Evolutionary conservation across 2,888 invertebrate species (phyloP).

Genomic region (Lasioglossum malachurum): DNA sequence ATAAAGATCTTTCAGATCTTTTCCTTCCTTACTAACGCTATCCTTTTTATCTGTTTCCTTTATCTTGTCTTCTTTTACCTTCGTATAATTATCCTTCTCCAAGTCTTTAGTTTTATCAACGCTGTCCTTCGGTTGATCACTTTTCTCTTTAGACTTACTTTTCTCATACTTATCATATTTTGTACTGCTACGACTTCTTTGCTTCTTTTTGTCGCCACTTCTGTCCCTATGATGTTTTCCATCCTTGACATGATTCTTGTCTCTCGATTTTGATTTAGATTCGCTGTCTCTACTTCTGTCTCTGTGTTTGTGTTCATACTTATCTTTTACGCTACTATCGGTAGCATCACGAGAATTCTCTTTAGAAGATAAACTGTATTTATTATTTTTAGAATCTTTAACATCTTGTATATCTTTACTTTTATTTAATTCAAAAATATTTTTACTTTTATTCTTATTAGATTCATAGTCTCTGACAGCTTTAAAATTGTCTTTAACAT

Average conservation of each 20-base stretch:
- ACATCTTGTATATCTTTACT: conserved; percentile 72
- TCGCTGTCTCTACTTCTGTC: conserved; percentile 76
- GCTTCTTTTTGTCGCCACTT: conserved; percentile 73
- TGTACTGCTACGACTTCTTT: conserved; percentile 66
- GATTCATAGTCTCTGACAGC: conserved; percentile 76
- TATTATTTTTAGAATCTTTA: conserved; percentile 71
- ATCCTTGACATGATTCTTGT: conserved; percentile 67
- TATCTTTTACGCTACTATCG: conserved; percentile 75
- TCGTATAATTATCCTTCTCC: conserved; percentile 67
- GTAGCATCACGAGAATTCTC: conserved; percentile 79
- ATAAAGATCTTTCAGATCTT: conserved; percentile 83
- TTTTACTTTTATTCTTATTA: conserved; percentile 72
- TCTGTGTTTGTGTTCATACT: conserved; percentile 75
- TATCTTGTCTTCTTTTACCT: conserved; percentile 70
- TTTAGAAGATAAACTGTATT: conserved; percentile 74
- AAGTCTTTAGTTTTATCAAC: conserved; percentile 71
- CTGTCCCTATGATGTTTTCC: conserved; percentile 72
- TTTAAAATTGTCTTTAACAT: conserved; percentile 79
- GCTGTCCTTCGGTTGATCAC: conserved; percentile 61
- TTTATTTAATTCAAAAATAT: conserved; percentile 76
- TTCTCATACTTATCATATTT: conserved; percentile 74
- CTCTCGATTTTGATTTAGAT: conserved; percentile 71
- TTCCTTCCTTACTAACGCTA: conserved; percentile 72
- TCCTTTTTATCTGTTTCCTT: conserved; percentile 79
- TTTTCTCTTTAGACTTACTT: conserved; percentile 70